These are phyloP conservation scores for Smutsia temminckii DNA, from an alignment of 2,797 vertebrate genomes.

Conservation along the genomic window DNA sequence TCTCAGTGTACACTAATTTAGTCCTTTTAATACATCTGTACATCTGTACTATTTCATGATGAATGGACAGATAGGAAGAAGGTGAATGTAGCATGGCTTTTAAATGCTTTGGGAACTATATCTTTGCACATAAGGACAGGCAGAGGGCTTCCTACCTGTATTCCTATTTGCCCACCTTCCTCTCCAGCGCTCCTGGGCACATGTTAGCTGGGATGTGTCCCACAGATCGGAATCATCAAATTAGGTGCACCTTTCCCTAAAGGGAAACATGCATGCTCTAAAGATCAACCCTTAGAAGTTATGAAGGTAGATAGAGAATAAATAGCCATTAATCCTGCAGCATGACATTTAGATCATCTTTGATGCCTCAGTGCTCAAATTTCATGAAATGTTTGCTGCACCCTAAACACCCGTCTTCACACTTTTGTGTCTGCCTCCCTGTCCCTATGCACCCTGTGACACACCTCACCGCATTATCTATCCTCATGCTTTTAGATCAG, in stretches of 20 bases:
- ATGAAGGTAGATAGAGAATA: no score
- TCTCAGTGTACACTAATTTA: neutral
- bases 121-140: neutral
- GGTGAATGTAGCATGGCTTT: neutral
- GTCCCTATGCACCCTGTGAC: accelerated
- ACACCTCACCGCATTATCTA: neutral
- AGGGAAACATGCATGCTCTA: neutral
- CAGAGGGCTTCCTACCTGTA: neutral
- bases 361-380: neutral
- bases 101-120: neutral
- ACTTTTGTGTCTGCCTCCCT: no score
- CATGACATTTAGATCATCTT: neutral
- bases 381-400: neutral
- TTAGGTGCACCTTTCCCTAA: accelerated
- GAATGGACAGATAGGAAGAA: neutral
- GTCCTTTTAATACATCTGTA: neutral
- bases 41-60: neutral
- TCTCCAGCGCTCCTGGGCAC: neutral
- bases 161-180: neutral
- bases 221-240: no score
- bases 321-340: accelerated
- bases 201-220: neutral
- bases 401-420: neutral
- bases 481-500: neutral
- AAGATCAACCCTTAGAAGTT: neutral